A percentile compares a stretch with the other conserved stretches of the same genome.
Conservation (phyloP, 2,797 vertebrate genomes). For the Syngnathus acus region DNA sequence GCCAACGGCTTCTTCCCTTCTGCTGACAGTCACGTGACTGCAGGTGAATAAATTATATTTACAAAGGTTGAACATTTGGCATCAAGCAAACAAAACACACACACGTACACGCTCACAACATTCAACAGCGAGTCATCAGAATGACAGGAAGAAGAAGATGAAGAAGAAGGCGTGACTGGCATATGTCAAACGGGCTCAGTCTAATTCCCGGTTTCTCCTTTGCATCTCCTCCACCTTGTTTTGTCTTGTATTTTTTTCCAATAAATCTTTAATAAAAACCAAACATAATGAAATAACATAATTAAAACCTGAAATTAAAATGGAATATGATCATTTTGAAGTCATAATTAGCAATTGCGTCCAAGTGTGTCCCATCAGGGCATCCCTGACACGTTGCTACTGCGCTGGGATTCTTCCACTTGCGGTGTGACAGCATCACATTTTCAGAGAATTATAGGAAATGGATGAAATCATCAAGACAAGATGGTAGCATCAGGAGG, state of each 20-base stretch:
- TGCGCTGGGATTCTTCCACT: background rate
- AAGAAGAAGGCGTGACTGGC: background rate
- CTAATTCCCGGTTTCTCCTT: background rate
- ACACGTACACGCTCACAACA: background rate
- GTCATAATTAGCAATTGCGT: background rate
- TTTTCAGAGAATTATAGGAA: background rate
- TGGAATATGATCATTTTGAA: background rate
- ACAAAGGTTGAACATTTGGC: constrained; percentile 57
- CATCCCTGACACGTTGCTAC: background rate
- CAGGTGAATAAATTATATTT: constrained; percentile 74
- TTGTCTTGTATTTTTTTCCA: background rate
- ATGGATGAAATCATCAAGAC: background rate
- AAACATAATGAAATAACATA: background rate
- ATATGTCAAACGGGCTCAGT: background rate
- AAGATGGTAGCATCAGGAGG: background rate
- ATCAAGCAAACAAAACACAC: constrained; percentile 48
- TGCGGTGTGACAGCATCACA: background rate
- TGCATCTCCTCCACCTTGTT: background rate
- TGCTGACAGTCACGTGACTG: constrained; percentile 59
- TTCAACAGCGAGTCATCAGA: background rate
- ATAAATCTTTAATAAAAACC: background rate
- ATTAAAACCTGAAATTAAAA: background rate
- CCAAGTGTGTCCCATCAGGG: background rate
- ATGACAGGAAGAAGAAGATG: background rate
- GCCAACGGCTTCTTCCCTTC: constrained; percentile 35